Percentiles rank a stretch among this genome's conserved stretches.
These are phyloP conservation scores for Tolmerus cingulatus DNA, from an alignment of 2,888 invertebrate genomes.

Conservation along the genomic window DNA sequence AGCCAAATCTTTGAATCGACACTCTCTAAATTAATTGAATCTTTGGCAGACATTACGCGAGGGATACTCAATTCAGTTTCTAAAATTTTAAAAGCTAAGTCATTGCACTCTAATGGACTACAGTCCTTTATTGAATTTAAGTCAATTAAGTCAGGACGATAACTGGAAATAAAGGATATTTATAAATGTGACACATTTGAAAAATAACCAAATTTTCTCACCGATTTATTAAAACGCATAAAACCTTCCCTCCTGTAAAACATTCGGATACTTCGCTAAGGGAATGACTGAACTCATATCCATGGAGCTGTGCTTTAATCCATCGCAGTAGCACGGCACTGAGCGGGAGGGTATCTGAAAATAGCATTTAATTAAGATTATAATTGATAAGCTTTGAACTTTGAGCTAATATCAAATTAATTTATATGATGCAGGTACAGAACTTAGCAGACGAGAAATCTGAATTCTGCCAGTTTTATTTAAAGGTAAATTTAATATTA, in stretches of 20 bases:
- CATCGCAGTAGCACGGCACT: slow-evolving; percentile 60
- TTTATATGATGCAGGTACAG: background rate
- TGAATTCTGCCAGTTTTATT: background rate
- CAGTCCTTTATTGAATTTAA: slow-evolving; percentile 72
- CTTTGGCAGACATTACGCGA: slow-evolving; percentile 78
- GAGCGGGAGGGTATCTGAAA: slow-evolving; percentile 58
- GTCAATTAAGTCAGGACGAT: slow-evolving; percentile 90
- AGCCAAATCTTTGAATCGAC: slow-evolving; percentile 66
- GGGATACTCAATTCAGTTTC: slow-evolving; percentile 82
- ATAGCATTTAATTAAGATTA: background rate
- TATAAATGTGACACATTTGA: background rate
- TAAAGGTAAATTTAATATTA: too few species aligned
- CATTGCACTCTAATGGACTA: slow-evolving; percentile 75
- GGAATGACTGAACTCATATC: slow-evolving; percentile 58
- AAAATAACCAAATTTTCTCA: slow-evolving; percentile 47
- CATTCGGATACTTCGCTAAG: slow-evolving; percentile 61
- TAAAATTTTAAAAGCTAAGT: slow-evolving; percentile 84
- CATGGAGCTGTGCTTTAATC: slow-evolving; percentile 60
- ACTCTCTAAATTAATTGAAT: slow-evolving; percentile 64
- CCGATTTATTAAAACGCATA: slow-evolving; percentile 62
- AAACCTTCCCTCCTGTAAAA: slow-evolving; percentile 61
- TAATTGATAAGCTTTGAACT: background rate
- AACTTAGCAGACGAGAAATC: background rate
- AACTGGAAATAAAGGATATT: slow-evolving; percentile 67
- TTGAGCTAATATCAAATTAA: background rate